Evolutionary conservation across 2,113 vertebrate genomes (phyloP).

Genomic region (Litocranius walleri): DNA sequence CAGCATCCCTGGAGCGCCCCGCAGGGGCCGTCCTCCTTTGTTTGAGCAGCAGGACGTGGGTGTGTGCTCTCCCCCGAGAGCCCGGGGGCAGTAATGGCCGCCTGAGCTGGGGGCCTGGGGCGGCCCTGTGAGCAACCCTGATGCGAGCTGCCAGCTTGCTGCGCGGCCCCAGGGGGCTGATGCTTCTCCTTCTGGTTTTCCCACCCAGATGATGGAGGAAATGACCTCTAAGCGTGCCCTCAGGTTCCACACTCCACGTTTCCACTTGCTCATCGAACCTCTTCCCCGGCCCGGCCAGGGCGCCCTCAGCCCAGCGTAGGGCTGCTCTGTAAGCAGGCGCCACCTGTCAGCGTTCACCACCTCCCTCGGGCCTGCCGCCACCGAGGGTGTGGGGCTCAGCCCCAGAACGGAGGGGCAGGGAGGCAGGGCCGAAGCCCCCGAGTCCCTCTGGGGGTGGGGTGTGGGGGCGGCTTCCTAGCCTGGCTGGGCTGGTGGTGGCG

Average conservation of each 20-base stretch:
- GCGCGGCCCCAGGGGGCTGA: background rate
- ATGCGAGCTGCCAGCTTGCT: background rate
- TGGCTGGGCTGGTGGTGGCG: background rate
- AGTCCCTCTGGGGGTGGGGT: fast-evolving
- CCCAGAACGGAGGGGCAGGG: background rate
- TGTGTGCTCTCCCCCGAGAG: background rate
- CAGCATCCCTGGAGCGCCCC: background rate
- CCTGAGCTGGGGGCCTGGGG: background rate
- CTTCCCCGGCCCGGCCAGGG: background rate
- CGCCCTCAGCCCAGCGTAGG: background rate
- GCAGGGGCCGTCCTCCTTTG: background rate
- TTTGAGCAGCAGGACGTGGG: background rate
- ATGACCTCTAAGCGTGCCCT: background rate
- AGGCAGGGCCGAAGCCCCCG: background rate
- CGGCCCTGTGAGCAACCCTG: background rate
- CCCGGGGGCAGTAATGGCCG: background rate
- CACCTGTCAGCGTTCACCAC: background rate
- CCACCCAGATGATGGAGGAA: conserved; percentile 26
- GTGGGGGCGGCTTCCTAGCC: background rate
- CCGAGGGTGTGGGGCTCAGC: background rate
- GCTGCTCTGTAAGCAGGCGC: background rate
- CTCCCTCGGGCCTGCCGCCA: background rate
- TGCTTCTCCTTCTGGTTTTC: background rate
- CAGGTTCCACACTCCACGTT: background rate
- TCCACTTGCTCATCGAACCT: background rate